Percentiles rank a stretch among this genome's conserved stretches.
Conservation (phyloP, 2,797 vertebrate species). For the Carcharodon carcharias region DNA sequence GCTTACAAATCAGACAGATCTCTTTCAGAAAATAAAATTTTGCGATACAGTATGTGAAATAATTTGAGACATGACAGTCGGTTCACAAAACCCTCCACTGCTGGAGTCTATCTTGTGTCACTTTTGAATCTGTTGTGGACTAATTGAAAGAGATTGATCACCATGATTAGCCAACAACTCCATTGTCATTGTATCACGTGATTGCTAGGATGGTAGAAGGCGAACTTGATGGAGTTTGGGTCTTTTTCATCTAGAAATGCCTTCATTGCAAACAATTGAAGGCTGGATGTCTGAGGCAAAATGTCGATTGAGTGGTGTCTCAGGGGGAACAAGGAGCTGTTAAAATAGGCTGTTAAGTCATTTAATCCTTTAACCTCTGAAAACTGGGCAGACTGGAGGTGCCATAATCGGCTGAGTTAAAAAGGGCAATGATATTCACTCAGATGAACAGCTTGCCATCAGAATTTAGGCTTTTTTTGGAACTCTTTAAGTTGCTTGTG, state of each 20-base stretch:
- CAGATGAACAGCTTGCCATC: background rate
- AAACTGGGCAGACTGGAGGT: background rate
- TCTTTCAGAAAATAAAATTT: background rate
- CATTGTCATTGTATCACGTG: background rate
- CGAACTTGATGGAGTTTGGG: background rate
- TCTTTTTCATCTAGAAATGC: background rate
- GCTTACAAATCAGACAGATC: background rate
- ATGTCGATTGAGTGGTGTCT: background rate
- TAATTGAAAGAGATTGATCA: background rate
- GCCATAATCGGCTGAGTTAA: background rate
- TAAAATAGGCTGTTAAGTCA: background rate
- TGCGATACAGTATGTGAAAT: background rate
- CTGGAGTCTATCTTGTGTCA: background rate
- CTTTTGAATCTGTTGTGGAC: background rate
- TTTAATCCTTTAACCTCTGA: constrained; percentile 3
- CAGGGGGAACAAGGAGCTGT: background rate
- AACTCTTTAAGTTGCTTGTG: background rate
- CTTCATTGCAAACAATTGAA: background rate
- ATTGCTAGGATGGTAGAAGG: background rate
- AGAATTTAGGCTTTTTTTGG: background rate
- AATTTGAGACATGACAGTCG: background rate
- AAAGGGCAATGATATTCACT: background rate
- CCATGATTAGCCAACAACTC: background rate
- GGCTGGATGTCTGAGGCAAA: background rate
- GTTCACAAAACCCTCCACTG: background rate